Conservation (phyloP, 2,113 vertebrate species). For the Dermatemys mawii region DNA sequence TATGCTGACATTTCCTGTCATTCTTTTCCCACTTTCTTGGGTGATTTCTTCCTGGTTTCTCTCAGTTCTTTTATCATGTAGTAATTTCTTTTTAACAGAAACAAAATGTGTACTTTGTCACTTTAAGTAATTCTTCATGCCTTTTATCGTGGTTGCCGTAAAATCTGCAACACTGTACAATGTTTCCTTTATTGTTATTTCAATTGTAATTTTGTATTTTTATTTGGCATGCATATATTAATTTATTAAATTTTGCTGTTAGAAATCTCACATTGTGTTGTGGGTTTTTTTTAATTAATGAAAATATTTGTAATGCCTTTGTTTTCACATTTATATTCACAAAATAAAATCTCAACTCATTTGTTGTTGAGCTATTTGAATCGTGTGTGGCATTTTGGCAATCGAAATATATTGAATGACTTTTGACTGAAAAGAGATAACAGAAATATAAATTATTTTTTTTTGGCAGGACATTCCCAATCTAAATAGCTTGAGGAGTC, state of each 20-base stretch:
- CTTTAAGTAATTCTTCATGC: conserved; percentile 81
- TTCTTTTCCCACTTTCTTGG: conserved; percentile 46
- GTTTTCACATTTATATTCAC: background rate
- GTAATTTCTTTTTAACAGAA: conserved; percentile 79
- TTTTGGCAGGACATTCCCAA: background rate
- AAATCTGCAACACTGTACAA: conserved; percentile 80
- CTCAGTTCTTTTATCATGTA: conserved; percentile 67
- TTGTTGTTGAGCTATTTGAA: background rate
- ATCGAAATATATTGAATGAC: background rate
- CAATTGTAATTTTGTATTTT: conserved; percentile 90
- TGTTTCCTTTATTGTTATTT: conserved; percentile 81
- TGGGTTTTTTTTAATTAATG: background rate
- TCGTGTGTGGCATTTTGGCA: background rate
- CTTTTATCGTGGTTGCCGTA: conserved; percentile 82
- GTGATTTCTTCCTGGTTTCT: conserved; percentile 73
- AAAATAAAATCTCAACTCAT: background rate
- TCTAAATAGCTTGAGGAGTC: background rate
- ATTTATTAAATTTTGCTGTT: conserved; percentile 98
- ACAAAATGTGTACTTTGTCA: conserved; percentile 77
- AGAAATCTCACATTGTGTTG: conserved; percentile 72
- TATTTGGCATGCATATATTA: conserved; percentile 93
- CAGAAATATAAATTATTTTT: too few species aligned
- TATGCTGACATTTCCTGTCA: conserved; percentile 75
- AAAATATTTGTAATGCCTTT: background rate
- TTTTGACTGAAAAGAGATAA: background rate